Evolutionary conservation across 2,888 invertebrate species (phyloP).

Genomic region (Hirtodrosophila histrioides): DNA sequence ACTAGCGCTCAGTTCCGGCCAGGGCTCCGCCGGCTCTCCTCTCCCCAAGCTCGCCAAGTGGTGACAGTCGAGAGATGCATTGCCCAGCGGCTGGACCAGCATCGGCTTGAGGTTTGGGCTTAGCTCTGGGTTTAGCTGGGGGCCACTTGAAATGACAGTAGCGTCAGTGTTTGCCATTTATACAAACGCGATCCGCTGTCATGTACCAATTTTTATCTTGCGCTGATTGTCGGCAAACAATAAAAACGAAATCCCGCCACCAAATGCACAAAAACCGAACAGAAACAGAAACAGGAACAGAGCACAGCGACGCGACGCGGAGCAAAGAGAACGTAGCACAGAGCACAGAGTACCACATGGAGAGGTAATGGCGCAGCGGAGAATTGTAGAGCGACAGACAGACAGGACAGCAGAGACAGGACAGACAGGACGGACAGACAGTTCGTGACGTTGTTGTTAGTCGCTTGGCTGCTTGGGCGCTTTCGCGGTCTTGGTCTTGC

Average conservation of each 20-base stretch:
- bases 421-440: slow-evolving; percentile 67
- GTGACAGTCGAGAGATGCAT: slow-evolving; percentile 30
- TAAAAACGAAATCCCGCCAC: slow-evolving; percentile 74
- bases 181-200: slow-evolving; percentile 83
- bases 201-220: slow-evolving; percentile 82
- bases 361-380: slow-evolving; percentile 43
- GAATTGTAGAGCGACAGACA: slow-evolving; percentile 76
- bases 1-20: slow-evolving; percentile 52
- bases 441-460: slow-evolving; percentile 82
- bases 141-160: slow-evolving; percentile 74
- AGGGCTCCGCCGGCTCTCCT: background rate
- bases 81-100: slow-evolving; percentile 7
- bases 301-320: slow-evolving; percentile 1
- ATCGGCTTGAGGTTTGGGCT: slow-evolving; percentile 19
- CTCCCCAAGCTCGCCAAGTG: too few species aligned
- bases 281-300: slow-evolving; percentile 29
- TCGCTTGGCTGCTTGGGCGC: slow-evolving; percentile 50
- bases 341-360: slow-evolving; percentile 44
- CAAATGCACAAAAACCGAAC: slow-evolving; percentile 52
- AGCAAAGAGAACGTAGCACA: slow-evolving; percentile 27
- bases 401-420: slow-evolving; percentile 17
- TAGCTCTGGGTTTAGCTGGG: slow-evolving; percentile 25
- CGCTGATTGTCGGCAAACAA: slow-evolving; percentile 82
- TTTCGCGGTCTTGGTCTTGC: slow-evolving; percentile 27
- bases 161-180: slow-evolving; percentile 81